Percentiles rank a stretch among this genome's conserved stretches.
Evolutionary conservation across 2,888 invertebrate genomes (phyloP).

Genomic region (Smittia aterrima): DNA sequence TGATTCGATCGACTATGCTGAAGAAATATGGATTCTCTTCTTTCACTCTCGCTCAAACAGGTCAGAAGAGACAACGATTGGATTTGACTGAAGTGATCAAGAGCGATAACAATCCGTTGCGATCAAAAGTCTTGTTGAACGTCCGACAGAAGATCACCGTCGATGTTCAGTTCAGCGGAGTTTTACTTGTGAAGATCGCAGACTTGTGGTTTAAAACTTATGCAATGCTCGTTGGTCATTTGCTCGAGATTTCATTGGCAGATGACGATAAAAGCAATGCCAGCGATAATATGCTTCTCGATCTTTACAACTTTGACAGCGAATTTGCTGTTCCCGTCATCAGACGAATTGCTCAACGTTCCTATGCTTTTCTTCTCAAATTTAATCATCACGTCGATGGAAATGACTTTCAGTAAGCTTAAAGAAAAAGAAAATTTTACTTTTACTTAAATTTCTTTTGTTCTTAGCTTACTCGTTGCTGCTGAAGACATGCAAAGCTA

Average conservation of each 20-base stretch:
- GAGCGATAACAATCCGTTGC: slow-evolving; percentile 11
- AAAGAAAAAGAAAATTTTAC: neutral
- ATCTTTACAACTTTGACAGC: slow-evolving; percentile 29
- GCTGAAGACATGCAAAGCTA: slow-evolving; percentile 8
- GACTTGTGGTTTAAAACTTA: slow-evolving; percentile 2
- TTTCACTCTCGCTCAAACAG: slow-evolving; percentile 10
- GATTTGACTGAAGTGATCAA: slow-evolving; percentile 19
- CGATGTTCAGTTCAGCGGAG: neutral
- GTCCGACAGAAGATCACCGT: slow-evolving; percentile 19
- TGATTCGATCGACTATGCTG: slow-evolving; percentile 18
- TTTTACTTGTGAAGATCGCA: neutral
- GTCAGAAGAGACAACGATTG: neutral
- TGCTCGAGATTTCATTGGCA: slow-evolving; percentile 8
- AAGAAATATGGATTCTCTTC: slow-evolving; percentile 27
- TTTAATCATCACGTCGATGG: slow-evolving; percentile 33
- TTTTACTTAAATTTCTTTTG: neutral
- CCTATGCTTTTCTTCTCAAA: slow-evolving; percentile 18
- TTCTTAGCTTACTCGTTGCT: slow-evolving; percentile 20
- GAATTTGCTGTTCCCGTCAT: slow-evolving; percentile 21
- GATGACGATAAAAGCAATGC: neutral
- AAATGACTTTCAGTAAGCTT: slow-evolving; percentile 27
- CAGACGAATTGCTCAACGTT: neutral
- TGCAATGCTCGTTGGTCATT: slow-evolving; percentile 15
- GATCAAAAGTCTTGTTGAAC: neutral
- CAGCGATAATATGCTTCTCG: neutral